Base-by-base conservation (phyloP, 2,797 vertebrate genomes). In the Hirundo rustica region DNA sequence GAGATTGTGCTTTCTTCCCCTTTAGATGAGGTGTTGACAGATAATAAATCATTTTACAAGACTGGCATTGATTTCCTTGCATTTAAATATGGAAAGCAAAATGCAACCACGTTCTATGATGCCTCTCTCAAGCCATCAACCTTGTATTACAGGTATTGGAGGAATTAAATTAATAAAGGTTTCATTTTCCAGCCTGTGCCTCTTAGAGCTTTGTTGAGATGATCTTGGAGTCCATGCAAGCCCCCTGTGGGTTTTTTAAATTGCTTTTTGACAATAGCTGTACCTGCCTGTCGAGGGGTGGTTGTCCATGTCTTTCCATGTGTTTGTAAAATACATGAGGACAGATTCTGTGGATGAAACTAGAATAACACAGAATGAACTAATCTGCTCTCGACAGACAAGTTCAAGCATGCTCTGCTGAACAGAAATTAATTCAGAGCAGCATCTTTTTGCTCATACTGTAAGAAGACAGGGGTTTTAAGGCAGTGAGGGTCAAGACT, bases 31-130 rank as follows among this genome's bases (percentile, higher is more conserved):
- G 57, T 91, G 85, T 77, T 92, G 89, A 91, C 89, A 93, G 81
- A 66, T 76, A 86, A 89, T 76, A 94, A 80, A 78, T 94, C 47
- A 95, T 77, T 89, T 93, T 54, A 79, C 72, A 71, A 74, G 89
- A 68, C 10, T 16, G 34, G 47, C 53, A 77, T 83, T 89, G 82
- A 80, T 93, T 91, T 81, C 45, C 54, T 50, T 17, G 50, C 61
- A 74, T 92, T 87, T 90, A 89, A 17, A 17, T 38, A 75, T 10
- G 45, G 84, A 93, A 88, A 95, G 42, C 48, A 91, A 73, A 93
- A 85, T n/a, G 14, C 45, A 57, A 11, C 13, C 26, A 61, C 4
- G 17, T 80, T 50, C 36, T 57, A 22, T 22, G n/a, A 73, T n/a
- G 72, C 23, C 29, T n/a, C 68, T 92, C 84, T 70, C 44, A 65